Percentiles rank a stretch among this genome's conserved stretches.
These are phyloP conservation scores for Exocentrus adspersus DNA, from an alignment of 2,888 invertebrate species.

Conservation along the genomic window DNA sequence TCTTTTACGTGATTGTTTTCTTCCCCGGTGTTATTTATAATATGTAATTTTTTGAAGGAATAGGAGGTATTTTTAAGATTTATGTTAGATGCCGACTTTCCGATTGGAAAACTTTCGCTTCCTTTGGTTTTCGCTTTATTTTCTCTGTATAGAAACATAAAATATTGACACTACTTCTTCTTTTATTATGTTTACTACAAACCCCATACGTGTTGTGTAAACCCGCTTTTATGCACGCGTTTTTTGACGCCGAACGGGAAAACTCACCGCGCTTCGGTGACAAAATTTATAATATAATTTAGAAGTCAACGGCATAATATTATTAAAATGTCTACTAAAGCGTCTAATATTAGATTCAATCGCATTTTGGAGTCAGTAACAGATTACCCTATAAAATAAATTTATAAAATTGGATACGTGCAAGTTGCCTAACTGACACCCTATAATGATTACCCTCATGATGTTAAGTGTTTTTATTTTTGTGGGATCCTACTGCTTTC, in stretches of 20 bases:
- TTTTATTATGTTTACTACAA: no score
- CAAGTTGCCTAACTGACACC: conserved; percentile 20
- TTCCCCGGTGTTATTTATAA: not conserved
- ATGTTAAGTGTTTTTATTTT: conserved; percentile 14
- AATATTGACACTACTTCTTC: no score
- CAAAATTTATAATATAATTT: no score
- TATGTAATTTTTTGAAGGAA: not conserved
- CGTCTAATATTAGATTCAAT: not conserved
- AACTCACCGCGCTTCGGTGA: no score
- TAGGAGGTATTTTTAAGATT: not conserved
- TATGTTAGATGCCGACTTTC: not conserved
- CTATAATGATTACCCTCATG: conserved; percentile 30
- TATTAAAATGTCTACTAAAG: not conserved
- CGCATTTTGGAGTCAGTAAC: not conserved
- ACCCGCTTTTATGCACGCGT: no score
- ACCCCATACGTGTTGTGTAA: no score
- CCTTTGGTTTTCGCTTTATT: no score
- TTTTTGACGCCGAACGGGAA: no score
- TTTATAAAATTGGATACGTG: conserved; percentile 17
- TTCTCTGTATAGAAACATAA: no score
- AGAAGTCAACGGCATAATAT: not conserved
- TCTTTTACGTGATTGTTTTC: conserved; percentile 6
- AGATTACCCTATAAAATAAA: conserved; percentile 8
- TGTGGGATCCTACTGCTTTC: conserved; percentile 1
- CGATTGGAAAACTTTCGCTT: no score